A percentile compares a stretch with the other conserved stretches of the same genome.
These are phyloP conservation scores for Trachymyrmex cornetzi DNA, from an alignment of 1,140 invertebrate genomes.

Conservation along the genomic window DNA sequence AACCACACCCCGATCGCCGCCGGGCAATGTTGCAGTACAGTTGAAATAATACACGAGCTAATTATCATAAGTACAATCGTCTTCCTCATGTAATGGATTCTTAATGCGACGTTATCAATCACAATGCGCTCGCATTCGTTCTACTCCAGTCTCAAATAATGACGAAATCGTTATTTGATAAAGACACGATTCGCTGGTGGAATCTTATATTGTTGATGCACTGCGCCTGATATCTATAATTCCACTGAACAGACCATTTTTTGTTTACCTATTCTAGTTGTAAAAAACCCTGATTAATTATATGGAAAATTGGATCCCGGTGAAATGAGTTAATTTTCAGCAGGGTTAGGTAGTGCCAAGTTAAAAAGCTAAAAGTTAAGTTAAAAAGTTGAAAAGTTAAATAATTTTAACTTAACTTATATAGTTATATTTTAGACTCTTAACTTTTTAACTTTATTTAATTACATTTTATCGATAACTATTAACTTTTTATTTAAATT, in stretches of 20 bases:
- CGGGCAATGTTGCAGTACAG: background rate
- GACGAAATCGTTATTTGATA: background rate
- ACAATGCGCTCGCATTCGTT: background rate
- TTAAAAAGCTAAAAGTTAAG: too few species aligned
- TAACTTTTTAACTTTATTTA: too few species aligned
- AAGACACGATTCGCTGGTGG: background rate
- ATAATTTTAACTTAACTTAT: too few species aligned
- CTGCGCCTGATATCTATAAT: background rate
- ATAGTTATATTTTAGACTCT: too few species aligned
- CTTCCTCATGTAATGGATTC: background rate
- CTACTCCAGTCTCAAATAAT: background rate
- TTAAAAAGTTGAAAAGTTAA: too few species aligned
- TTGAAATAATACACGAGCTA: conserved; percentile 38
- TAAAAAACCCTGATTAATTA: background rate
- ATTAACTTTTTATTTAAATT: too few species aligned
- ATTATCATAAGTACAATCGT: conserved; percentile 54
- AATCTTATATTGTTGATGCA: background rate
- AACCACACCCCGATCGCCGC: conserved; percentile 37
- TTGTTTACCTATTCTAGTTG: background rate
- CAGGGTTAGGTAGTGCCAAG: too few species aligned
- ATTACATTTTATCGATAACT: too few species aligned
- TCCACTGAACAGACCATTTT: background rate
- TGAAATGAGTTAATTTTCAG: too few species aligned
- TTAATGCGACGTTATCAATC: conserved; percentile 46
- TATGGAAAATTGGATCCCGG: too few species aligned